Base-by-base conservation (phyloP, 2,797 vertebrate genomes). In the Clarias fuscus region DNA sequence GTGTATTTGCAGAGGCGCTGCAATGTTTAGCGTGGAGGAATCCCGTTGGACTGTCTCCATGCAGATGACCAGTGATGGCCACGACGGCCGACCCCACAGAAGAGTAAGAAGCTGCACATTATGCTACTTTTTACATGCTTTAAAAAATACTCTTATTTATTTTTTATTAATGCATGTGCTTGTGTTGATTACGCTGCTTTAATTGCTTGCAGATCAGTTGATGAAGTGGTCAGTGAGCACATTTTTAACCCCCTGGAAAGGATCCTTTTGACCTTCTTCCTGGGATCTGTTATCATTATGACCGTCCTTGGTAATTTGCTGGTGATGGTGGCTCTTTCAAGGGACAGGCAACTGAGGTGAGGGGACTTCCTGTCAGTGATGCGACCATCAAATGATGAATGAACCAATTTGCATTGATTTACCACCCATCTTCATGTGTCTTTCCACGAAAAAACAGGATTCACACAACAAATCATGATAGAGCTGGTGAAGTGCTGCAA, bases 291-390 rank as follows among this genome's bases (percentile, higher is more conserved):
- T 85, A 96, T 96, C 88, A 89, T 95, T 83, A 93, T 96, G 94
- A 96, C 96, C 0, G 94, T 95, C 40, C 94, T 96, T 62, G 96
- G 96, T 20, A 96, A 96, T 91, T 92, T 96, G 77, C 92, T 96
- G 88, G 96, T 96, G 56, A 96, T 96, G 95, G 96, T 96, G 89
- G 96, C 96, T 0, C 94, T 96, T 77, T 96, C 95, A 91, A 96
- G 94, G 89, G 96, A 96, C 92, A 93, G 95, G 78, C 94, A 96
- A 88, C 91, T 96, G 33, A 93, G 96, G 96, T 96, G 84, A 91
- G 88, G 62, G 27, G 20, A 27, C 2, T 64, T 80, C 13, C 18
- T 84, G 58, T 56, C 70, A 75, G 7, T 85, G 77, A 85, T 53
- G 13, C 1, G 13, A 59, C 24, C 5, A 7, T 40, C 1, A 64